Evolutionary conservation across 2,888 invertebrate species (phyloP).

Genomic region (Bombyx huttoni): DNA sequence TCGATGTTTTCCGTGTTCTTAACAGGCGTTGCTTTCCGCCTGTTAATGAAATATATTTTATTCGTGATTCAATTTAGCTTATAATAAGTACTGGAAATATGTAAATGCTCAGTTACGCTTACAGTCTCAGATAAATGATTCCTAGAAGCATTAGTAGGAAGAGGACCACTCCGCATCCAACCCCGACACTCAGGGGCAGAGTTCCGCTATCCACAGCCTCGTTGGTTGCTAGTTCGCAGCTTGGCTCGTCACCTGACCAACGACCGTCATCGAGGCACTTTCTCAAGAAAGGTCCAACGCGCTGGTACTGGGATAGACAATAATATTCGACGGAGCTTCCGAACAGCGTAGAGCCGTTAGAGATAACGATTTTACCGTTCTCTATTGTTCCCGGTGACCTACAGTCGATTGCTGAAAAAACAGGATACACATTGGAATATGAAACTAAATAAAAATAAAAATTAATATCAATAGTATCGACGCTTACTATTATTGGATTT

Average conservation of each 20-base stretch:
- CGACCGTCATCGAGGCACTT: slow-evolving; percentile 87
- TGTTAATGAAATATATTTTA: slow-evolving; percentile 29
- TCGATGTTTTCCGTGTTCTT: slow-evolving; percentile 92
- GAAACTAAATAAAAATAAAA: background rate
- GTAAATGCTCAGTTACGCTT: slow-evolving; percentile 42
- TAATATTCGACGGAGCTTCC: slow-evolving; percentile 91
- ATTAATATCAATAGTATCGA: background rate
- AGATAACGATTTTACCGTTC: slow-evolving; percentile 88
- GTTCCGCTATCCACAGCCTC: slow-evolving; percentile 81
- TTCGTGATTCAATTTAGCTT: too few relatives aligned
- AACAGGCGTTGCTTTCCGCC: slow-evolving; percentile 87
- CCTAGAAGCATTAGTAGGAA: slow-evolving; percentile 84
- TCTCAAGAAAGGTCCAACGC: slow-evolving; percentile 85
- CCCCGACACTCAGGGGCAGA: slow-evolving; percentile 85
- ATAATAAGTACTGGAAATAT: too few relatives aligned
- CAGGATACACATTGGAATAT: background rate
- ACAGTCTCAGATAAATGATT: slow-evolving; percentile 86
- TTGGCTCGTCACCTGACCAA: slow-evolving; percentile 91
- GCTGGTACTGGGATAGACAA: slow-evolving; percentile 86
- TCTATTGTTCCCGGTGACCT: slow-evolving; percentile 83
- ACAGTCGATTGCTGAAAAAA: slow-evolving; percentile 83
- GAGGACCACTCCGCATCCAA: slow-evolving; percentile 86
- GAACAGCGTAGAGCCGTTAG: slow-evolving; percentile 87
- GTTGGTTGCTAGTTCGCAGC: slow-evolving; percentile 79
- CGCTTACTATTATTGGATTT: background rate